These are phyloP conservation scores for Gymnothorax reevesii DNA, from an alignment of 2,797 vertebrate species.

Conservation along the genomic window DNA sequence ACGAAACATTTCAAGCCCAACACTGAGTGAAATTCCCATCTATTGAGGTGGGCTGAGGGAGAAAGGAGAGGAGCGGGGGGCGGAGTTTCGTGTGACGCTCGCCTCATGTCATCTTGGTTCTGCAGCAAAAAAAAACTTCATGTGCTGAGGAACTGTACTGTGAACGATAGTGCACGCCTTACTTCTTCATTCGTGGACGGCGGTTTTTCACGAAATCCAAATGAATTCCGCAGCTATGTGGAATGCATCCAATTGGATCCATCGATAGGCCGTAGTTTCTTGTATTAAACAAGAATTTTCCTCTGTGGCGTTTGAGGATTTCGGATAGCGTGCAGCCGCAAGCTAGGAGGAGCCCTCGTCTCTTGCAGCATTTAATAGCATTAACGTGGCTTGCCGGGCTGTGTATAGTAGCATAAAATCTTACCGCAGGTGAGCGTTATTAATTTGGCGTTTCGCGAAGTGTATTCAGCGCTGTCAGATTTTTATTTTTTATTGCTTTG, in stretches of 20 bases:
- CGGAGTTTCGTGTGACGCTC: slow-evolving; percentile 67
- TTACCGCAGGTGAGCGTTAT: neutral
- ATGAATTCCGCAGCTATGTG: slow-evolving; percentile 36
- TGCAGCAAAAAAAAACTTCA: slow-evolving; percentile 68
- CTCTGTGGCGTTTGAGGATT: neutral
- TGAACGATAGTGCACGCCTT: slow-evolving; percentile 31
- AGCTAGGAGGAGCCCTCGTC: slow-evolving; percentile 48
- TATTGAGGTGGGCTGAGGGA: neutral
- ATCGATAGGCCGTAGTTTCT: neutral
- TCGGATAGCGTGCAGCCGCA: slow-evolving; percentile 5
- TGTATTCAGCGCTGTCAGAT: neutral
- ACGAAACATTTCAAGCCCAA: neutral
- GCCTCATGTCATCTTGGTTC: slow-evolving; percentile 69
- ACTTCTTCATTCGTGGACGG: neutral
- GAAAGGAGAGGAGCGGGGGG: slow-evolving; percentile 43
- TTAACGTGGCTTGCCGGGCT: neutral
- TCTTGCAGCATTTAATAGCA: slow-evolving; percentile 13
- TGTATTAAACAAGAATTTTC: slow-evolving; percentile 12
- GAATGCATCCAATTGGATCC: slow-evolving; percentile 45
- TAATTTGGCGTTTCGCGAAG: neutral
- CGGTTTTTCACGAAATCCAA: neutral
- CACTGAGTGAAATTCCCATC: neutral
- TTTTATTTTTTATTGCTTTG: neutral
- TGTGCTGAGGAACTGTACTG: slow-evolving; percentile 40
- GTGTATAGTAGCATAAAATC: neutral